Conservation (phyloP, 2,888 invertebrate genomes). For the Panzeria rudis region DNA sequence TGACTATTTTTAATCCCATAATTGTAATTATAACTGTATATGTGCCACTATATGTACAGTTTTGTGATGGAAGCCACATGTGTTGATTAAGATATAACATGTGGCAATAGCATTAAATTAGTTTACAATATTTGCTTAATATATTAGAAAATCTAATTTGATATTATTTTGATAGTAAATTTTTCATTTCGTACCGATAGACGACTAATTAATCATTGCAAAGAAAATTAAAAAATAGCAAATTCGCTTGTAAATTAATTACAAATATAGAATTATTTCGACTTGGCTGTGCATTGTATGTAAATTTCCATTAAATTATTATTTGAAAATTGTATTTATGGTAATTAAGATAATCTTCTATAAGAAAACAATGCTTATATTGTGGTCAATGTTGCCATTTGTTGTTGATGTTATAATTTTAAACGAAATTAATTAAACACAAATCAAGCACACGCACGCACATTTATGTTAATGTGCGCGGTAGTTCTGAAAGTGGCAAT, state of each 20-base stretch:
- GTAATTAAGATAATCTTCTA: conserved; percentile 63
- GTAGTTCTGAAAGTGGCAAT: background rate
- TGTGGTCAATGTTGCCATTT: conserved; percentile 35
- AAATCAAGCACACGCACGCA: conserved; percentile 33
- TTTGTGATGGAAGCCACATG: conserved; percentile 1
- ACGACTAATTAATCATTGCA: background rate
- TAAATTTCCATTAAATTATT: conserved; percentile 8
- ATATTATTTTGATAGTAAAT: background rate
- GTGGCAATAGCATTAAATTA: background rate
- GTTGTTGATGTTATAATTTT: conserved; percentile 56
- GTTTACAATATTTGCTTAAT: background rate
- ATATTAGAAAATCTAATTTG: background rate
- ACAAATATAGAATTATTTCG: background rate
- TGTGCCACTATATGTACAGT: background rate
- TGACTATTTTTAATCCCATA: background rate
- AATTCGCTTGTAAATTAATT: too few species aligned
- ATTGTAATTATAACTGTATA: background rate
- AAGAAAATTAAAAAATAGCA: too few species aligned
- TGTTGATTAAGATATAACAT: conserved; percentile 37
- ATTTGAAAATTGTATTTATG: conserved; percentile 56
- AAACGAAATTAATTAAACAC: conserved; percentile 69
- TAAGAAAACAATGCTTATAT: conserved; percentile 44
- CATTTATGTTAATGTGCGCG: background rate
- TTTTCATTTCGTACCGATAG: background rate
- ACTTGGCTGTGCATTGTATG: background rate